Percentiles rank a stretch among this genome's conserved stretches.
phyloP scores from a whole-genome alignment of 2,797 vertebrate genomes.

The Cyclura pinguis region DNA sequence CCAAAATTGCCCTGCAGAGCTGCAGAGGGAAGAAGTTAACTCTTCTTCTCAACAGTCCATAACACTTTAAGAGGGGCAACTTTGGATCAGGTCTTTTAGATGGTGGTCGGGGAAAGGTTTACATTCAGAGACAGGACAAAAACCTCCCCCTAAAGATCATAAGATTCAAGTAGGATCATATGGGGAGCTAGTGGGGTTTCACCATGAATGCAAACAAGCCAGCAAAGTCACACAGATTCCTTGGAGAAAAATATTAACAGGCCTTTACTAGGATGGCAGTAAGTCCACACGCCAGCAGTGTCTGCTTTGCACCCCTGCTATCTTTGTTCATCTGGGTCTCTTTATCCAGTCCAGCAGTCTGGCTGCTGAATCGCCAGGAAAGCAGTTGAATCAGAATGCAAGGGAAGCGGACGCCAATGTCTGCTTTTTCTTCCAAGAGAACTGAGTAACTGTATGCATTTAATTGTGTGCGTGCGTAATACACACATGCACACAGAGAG shows the following conservation, averaged over 20 bases:
- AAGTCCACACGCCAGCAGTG: too few relatives aligned
- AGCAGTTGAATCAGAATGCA: neutral
- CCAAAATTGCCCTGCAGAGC: too few relatives aligned
- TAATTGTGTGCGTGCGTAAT: neutral
- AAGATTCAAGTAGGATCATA: too few relatives aligned
- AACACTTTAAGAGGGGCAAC: too few relatives aligned
- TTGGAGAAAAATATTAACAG: too few relatives aligned
- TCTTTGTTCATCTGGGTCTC: neutral
- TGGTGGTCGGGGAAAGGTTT: too few relatives aligned
- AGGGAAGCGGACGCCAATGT: neutral
- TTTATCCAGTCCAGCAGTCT: neutral
- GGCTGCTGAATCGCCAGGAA: accelerated
- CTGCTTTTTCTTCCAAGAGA: accelerated
- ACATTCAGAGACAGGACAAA: too few relatives aligned
- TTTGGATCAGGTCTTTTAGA: too few relatives aligned
- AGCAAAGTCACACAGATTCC: neutral
- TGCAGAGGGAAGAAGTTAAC: too few relatives aligned
- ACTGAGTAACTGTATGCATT: accelerated
- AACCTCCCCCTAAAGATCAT: too few relatives aligned
- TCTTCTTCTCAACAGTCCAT: too few relatives aligned
- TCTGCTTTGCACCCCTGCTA: neutral
- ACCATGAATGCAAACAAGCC: accelerated
- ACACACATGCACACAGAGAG: too few relatives aligned
- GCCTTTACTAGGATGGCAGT: neutral
- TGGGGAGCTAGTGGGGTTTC: neutral